Evolutionary conservation across 2,888 invertebrate genomes (phyloP), one percentile per base, ranked within the genome.

Genomic region (Thera britannica): DNA sequence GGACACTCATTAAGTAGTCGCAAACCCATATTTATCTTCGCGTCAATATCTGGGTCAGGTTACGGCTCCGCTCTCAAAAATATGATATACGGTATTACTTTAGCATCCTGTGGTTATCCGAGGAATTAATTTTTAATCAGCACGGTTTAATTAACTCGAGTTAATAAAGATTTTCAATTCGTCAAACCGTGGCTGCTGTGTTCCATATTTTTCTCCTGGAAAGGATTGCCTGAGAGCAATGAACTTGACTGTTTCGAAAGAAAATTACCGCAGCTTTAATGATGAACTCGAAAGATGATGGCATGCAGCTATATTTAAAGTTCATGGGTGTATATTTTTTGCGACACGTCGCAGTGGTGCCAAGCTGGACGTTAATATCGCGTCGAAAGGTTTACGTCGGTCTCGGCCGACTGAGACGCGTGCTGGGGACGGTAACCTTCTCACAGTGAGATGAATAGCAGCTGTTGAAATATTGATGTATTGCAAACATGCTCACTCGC

Each of bases 81-180:
- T 74, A 74, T 75, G 74, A 74, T 71, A 82, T 80, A 82, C 83
- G 81, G 83, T 82, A 81, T 78, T 79, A 80, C 81, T 77, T 76
- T 73, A 75, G 73, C 81, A 79, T 83, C 81, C 80, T 81, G 80
- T 85, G 80, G 79, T 85, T 85, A 83, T 76, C 75, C 72, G 74
- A 68, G 72, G 77, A 77, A 75, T 78, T 74, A 77, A 80, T 70
- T 79, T 77, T 80, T 80, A 83, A 78, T 75, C 69, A 75, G 79
- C 78, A 80, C 78, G 80, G 79, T 81, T 82, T 84, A 79, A 86
- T 85, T 81, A 82, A 78, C 73, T 75, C 70, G 74, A 77, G 78
- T 73, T 79, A 80, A 85, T 83, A 84, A 83, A 88, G 82, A 70
- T 80, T 85, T 83, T 81, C 80, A 83, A 85, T 84, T 83, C 82